Percentiles rank a stretch among this genome's conserved stretches.
These are phyloP conservation scores for Cerastis leucographa DNA, from an alignment of 2,888 invertebrate genomes.

Conservation along the genomic window DNA sequence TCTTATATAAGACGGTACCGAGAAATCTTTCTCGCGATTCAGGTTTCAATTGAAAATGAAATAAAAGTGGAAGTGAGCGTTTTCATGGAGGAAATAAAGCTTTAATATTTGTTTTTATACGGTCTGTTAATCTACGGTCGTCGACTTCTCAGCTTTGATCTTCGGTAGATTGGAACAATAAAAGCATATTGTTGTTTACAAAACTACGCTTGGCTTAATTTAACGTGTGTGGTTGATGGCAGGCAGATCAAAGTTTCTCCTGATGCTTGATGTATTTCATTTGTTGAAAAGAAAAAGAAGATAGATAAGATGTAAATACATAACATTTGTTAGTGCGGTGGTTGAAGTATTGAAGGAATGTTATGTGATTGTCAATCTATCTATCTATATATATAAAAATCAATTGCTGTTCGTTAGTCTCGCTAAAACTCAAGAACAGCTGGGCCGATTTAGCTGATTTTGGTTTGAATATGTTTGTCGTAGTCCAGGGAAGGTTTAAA, in stretches of 20 bases:
- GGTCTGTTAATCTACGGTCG: slow-evolving; percentile 42
- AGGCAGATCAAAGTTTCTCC: background rate
- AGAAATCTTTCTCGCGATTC: slow-evolving; percentile 30
- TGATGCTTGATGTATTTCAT: background rate
- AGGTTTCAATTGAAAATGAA: slow-evolving; percentile 58
- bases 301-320: background rate
- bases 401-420: too few species aligned
- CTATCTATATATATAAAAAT: too few species aligned
- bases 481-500: too few species aligned
- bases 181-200: slow-evolving; percentile 25
- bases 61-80: slow-evolving; percentile 40
- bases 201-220: background rate
- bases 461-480: too few species aligned
- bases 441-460: too few species aligned
- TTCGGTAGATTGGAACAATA: slow-evolving; percentile 37
- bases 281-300: background rate
- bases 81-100: slow-evolving; percentile 37
- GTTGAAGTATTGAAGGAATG: background rate
- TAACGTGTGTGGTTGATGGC: background rate
- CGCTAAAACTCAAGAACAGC: too few species aligned
- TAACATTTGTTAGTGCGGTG: background rate
- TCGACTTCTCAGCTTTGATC: slow-evolving; percentile 33
- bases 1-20: slow-evolving; percentile 14
- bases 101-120: slow-evolving; percentile 49
- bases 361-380: too few species aligned